Base-by-base conservation (phyloP, 2,888 invertebrate species). In the Habrosyne pyritoides region DNA sequence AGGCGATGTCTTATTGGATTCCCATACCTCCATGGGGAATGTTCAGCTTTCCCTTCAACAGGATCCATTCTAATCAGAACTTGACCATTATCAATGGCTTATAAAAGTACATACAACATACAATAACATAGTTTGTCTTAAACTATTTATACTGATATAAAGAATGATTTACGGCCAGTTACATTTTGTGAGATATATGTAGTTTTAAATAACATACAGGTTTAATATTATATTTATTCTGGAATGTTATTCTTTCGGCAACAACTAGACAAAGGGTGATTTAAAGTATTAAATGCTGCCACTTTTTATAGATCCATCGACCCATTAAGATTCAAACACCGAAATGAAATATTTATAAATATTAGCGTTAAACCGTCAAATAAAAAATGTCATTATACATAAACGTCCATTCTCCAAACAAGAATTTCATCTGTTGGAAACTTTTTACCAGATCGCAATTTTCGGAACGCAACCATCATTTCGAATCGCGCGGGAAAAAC, bases 401-500 rank as follows among this genome's bases (percentile, higher is more conserved):
- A 84, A 83, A 86, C 79, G 79, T 64, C 67, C 81, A 82, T 84
- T 86, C 84, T 73, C 73, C 70, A 81, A 83, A 81, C 82, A 84
- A 82, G 86, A 87, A 87, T 88, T 86, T 84, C 81, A 86, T 84
- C 84, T 75, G 50, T 30, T 6, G 42, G 75, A 69, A 76, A 73
- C 63, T 86, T 88, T 85, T 88, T 87, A 79, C 73, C 60, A 46
- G 52, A 59, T 60, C 71, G 73, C 80, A 84, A 86, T 84, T 84
- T 87, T 84, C 78, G 84, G 86, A 86, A 82, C 84, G 84, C 85
- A 75, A 77, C 75, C 72, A 77, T 82, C 77, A 84, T 84, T 81
- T 81, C 71, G 75, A 76, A 74, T 71, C 61, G 74, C 77, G 80
- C 82, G 81, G 83, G 86, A 88, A 90, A 86, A 87, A 86, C 86